Evolutionary conservation across 2,797 vertebrate genomes (phyloP).

Genomic region (Brachyrhaphis roseni): DNA sequence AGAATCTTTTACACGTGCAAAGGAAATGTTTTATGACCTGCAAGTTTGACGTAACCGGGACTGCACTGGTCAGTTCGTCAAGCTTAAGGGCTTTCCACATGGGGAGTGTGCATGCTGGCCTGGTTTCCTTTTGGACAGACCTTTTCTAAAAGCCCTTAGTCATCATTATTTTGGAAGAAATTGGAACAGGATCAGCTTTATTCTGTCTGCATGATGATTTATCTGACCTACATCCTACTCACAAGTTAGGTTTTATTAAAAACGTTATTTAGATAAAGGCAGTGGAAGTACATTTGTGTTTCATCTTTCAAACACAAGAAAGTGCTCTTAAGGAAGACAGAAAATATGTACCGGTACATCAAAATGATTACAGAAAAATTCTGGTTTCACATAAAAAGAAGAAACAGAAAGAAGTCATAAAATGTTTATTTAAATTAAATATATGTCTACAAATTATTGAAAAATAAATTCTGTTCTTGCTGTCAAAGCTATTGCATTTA

Average conservation of each 20-base stretch:
- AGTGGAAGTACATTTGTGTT: not conserved
- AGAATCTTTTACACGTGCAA: constrained; percentile 26
- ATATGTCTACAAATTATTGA: not conserved
- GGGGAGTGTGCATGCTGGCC: constrained; percentile 73
- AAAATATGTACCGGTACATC: not conserved
- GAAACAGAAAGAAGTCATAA: not conserved
- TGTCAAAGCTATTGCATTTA: too few species aligned
- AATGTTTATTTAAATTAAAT: not conserved
- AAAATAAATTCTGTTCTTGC: not conserved
- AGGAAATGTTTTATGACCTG: constrained; percentile 46
- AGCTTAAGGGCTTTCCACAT: constrained; percentile 57
- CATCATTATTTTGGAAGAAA: constrained; percentile 60
- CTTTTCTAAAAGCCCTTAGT: constrained; percentile 53
- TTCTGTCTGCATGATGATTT: constrained; percentile 51
- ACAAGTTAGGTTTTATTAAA: constrained; percentile 6
- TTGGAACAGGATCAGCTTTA: constrained; percentile 40
- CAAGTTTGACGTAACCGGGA: constrained; percentile 49
- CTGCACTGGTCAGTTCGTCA: constrained; percentile 60
- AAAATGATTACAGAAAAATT: constrained; percentile 4
- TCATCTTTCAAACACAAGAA: not conserved
- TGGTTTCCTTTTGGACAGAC: constrained; percentile 71
- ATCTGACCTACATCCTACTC: constrained; percentile 52
- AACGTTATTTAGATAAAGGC: constrained; percentile 4
- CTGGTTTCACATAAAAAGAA: not conserved
- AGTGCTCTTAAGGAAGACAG: not conserved